Evolutionary conservation across 1,140 invertebrate genomes (phyloP).

Genomic region (Diorhabda elongata): DNA sequence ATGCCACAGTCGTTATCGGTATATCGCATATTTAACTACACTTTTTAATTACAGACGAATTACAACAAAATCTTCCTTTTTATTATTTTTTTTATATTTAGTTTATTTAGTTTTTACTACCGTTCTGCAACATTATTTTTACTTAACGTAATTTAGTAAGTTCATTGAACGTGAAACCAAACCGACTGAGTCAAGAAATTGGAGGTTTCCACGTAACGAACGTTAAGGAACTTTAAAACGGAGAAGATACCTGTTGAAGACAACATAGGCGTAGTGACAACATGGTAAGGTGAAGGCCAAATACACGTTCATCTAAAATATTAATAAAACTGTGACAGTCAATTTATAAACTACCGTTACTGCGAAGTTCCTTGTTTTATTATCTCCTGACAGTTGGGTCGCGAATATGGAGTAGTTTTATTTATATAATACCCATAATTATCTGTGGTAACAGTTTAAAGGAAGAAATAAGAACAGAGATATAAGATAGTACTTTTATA

Average conservation of each 20-base stretch:
- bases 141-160: conserved; percentile 2
- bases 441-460: too few species aligned
- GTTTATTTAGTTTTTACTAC: neutral
- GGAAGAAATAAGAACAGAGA: too few species aligned
- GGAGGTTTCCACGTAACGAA: conserved; percentile 15
- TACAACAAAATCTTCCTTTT: neutral
- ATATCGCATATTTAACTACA: neutral
- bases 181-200: conserved; percentile 19
- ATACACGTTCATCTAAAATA: too few species aligned
- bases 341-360: too few species aligned
- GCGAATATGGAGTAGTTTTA: too few species aligned
- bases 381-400: too few species aligned
- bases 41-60: neutral
- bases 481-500: too few species aligned
- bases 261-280: conserved; percentile 4
- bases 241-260: conserved; percentile 17
- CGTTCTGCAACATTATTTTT: neutral
- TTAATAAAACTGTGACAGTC: too few species aligned
- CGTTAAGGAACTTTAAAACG: conserved; percentile 9
- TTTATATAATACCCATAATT: too few species aligned
- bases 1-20: neutral
- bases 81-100: neutral
- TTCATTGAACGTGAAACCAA: conserved; percentile 14
- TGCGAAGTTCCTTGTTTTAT: too few species aligned
- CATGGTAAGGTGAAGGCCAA: too few species aligned